A percentile compares a stretch with the other conserved stretches of the same genome.
Conservation (phyloP, 1,140 invertebrate genomes). For the Cydia fagiglandana region DNA sequence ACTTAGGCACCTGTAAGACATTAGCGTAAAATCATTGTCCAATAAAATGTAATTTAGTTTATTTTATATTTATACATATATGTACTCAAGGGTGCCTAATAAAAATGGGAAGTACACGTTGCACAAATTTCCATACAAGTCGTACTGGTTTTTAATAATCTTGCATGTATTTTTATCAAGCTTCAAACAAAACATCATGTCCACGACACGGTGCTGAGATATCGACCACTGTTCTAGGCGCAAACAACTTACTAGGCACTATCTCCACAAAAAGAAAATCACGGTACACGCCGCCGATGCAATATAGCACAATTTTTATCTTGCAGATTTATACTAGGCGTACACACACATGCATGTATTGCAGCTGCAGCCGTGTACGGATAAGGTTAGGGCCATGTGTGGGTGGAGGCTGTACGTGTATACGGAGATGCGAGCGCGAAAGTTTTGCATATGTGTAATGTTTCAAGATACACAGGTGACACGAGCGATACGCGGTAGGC, state of each 20-base stretch:
- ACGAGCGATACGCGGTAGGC: conserved; percentile 74
- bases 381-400: conserved; percentile 28
- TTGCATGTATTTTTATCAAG: background rate
- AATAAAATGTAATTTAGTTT: no score
- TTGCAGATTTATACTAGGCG: conserved; percentile 70
- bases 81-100: no score
- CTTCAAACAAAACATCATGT: conserved; percentile 49
- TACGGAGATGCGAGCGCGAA: conserved; percentile 64
- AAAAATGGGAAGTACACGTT: no score
- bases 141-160: background rate
- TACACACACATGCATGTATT: conserved; percentile 48
- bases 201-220: conserved; percentile 66
- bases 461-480: conserved; percentile 78
- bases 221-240: conserved; percentile 76
- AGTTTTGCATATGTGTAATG: conserved; percentile 79
- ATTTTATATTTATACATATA: no score
- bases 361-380: conserved; percentile 52
- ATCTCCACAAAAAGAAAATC: conserved; percentile 68
- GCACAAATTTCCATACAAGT: background rate
- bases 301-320: conserved; percentile 77
- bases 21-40: no score
- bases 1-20: no score
- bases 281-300: conserved; percentile 55
- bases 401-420: conserved; percentile 51
- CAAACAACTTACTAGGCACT: conserved; percentile 75